Conservation (phyloP, 64 coral and sea anemone species). For the Montipora efflorescens region DNA sequence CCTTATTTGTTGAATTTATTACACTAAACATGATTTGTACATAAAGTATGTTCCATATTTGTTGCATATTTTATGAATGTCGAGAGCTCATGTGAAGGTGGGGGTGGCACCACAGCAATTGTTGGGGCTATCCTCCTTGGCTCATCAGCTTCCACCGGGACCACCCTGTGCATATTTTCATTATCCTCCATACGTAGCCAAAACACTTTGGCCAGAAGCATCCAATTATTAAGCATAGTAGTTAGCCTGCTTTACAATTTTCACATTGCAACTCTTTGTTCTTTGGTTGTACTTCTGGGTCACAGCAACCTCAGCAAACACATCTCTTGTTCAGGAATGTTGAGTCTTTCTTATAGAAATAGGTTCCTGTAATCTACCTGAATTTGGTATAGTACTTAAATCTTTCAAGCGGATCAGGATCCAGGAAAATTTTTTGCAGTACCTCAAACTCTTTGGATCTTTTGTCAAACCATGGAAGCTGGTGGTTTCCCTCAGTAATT, state of each 20-base stretch:
- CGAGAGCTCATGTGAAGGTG: background rate
- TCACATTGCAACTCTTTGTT: background rate
- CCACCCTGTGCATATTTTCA: conserved; percentile 10
- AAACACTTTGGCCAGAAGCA: too few relatives aligned
- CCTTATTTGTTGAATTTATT: background rate
- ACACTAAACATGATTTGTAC: background rate
- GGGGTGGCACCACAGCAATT: conserved; percentile 14
- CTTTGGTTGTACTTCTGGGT: background rate
- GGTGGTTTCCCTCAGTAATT: conserved; percentile 7
- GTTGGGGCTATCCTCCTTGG: conserved; percentile 6
- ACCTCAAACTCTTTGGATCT: background rate
- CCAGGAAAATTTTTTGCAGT: too few relatives aligned
- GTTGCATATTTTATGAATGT: background rate
- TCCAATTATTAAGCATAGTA: background rate
- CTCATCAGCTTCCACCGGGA: background rate
- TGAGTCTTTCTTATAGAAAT: background rate
- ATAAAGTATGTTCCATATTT: background rate
- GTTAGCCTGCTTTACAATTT: background rate
- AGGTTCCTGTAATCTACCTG: too few relatives aligned
- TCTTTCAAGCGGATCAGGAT: too few relatives aligned
- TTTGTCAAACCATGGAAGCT: conserved; percentile 28
- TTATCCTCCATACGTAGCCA: conserved; percentile 1
- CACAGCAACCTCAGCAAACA: background rate
- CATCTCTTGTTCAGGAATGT: conserved; percentile 16
- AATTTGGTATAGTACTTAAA: too few relatives aligned